Evolutionary conservation across 2,888 invertebrate species (phyloP).

Genomic region (Drosophila acutilabella): DNA sequence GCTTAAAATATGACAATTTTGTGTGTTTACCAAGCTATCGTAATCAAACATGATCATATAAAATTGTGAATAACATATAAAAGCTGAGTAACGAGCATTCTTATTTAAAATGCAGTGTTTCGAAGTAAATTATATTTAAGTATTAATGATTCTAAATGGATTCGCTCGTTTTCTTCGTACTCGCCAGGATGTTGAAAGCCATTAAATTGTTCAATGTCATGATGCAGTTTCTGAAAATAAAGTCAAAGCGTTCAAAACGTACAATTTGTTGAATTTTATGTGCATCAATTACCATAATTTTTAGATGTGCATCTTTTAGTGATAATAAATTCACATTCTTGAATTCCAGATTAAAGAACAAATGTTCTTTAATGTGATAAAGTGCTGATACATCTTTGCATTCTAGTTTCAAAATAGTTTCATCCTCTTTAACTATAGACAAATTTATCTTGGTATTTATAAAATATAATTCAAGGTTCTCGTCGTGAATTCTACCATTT

Average conservation of each 20-base stretch:
- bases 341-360: constrained; percentile 40
- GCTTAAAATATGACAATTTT: no score
- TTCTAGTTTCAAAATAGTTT: constrained; percentile 23
- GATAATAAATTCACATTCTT: constrained; percentile 1
- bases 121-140: constrained; percentile 74
- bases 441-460: constrained; percentile 39
- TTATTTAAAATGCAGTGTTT: constrained; percentile 42
- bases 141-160: constrained; percentile 68
- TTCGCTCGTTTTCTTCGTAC: constrained; percentile 24
- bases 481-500: neutral
- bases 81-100: no score
- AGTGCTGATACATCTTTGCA: constrained; percentile 57
- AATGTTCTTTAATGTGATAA: constrained; percentile 68
- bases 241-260: neutral
- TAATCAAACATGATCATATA: no score
- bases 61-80: no score
- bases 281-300: constrained; percentile 56
- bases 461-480: constrained; percentile 49
- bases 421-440: constrained; percentile 3
- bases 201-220: constrained; percentile 70
- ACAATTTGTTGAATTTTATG: neutral
- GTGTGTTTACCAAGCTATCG: no score
- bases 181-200: constrained; percentile 39
- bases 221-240: constrained; percentile 71
- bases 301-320: constrained; percentile 15